phyloP scores from a whole-genome alignment of 2,888 invertebrate genomes.

The Saturnia japonica region DNA sequence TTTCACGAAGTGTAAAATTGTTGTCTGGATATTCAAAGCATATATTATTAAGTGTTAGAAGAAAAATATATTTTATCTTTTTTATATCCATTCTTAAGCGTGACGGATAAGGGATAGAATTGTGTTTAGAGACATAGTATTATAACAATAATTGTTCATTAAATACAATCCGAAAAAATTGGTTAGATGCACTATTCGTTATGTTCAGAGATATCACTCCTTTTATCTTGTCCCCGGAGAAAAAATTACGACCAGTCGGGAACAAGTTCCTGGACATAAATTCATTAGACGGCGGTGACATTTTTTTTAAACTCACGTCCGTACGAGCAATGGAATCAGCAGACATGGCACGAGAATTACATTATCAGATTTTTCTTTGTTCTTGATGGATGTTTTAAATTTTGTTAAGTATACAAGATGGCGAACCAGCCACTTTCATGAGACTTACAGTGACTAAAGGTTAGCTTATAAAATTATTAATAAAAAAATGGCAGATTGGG shows the following conservation, averaged over 20 bases:
- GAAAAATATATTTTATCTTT: no score
- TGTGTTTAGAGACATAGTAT: no score
- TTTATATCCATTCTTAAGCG: no score
- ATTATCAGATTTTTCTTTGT: not conserved
- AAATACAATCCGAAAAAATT: not conserved
- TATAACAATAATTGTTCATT: not conserved
- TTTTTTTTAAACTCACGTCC: conserved; percentile 75
- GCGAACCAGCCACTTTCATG: no score
- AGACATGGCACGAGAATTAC: conserved; percentile 30
- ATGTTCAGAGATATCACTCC: conserved; percentile 63
- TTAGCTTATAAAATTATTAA: no score
- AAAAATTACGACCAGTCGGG: conserved; percentile 60
- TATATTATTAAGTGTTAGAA: no score
- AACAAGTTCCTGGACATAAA: conserved; percentile 80
- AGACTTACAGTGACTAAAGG: no score
- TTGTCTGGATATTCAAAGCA: no score
- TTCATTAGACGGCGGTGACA: conserved; percentile 77
- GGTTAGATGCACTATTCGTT: conserved; percentile 52
- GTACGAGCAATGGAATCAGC: conserved; percentile 23
- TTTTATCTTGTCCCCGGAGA: conserved; percentile 69
- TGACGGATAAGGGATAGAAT: no score
- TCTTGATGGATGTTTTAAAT: not conserved
- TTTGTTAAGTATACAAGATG: no score
- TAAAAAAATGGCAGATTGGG: no score
- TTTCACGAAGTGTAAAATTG: no score